A percentile compares a stretch with the other conserved stretches of the same genome.
Conservation (phyloP, 2,797 vertebrate species). For the Telmatherina bonti region DNA sequence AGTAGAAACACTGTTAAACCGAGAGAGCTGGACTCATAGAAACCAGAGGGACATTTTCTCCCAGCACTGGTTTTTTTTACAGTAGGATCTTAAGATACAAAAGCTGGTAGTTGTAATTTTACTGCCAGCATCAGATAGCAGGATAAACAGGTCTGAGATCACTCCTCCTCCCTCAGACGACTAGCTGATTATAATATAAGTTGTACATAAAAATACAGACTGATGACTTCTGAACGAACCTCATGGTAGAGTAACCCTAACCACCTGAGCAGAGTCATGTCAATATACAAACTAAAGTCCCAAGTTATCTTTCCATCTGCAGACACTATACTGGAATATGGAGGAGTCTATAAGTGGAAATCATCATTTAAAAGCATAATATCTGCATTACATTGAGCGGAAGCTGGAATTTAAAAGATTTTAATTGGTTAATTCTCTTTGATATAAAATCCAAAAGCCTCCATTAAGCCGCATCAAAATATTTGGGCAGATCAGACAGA, state of each 20-base stretch:
- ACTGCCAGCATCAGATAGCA: background rate
- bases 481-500: slow-evolving; percentile 46
- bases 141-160: slow-evolving; percentile 7
- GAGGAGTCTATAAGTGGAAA: too few relatives aligned
- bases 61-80: slow-evolving; percentile 10
- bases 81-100: slow-evolving; percentile 35
- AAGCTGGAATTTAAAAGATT: too few relatives aligned
- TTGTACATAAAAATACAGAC: slow-evolving; percentile 19
- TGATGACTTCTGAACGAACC: slow-evolving; percentile 2
- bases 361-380: too few relatives aligned
- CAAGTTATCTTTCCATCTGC: too few relatives aligned
- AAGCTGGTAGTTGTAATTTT: slow-evolving; percentile 26
- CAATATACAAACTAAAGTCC: too few relatives aligned
- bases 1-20: slow-evolving; percentile 27
- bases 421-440: too few relatives aligned
- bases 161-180: slow-evolving; percentile 10
- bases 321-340: too few relatives aligned
- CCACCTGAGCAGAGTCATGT: too few relatives aligned
- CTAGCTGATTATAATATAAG: slow-evolving; percentile 12
- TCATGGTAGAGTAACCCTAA: background rate
- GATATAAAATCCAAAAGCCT: too few relatives aligned
- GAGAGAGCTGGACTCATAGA: slow-evolving; percentile 42
- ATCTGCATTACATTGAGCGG: too few relatives aligned
- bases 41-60: slow-evolving; percentile 35
- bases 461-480: slow-evolving; percentile 24